These are phyloP conservation scores for Hemiscyllium ocellatum DNA, from an alignment of 2,113 vertebrate species.

Conservation along the genomic window DNA sequence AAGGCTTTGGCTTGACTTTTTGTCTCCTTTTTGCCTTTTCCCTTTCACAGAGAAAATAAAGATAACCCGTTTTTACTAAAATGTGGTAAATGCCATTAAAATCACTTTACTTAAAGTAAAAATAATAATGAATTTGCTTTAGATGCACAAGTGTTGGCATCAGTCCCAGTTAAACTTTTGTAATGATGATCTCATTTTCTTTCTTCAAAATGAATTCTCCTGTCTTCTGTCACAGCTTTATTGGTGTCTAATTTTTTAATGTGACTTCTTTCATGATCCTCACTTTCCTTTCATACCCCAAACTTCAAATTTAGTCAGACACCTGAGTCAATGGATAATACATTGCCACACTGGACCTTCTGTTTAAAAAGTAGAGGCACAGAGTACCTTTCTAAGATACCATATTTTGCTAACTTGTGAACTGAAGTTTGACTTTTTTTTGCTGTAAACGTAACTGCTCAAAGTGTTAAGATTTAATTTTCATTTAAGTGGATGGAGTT, in stretches of 20 bases:
- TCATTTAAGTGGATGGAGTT: not conserved
- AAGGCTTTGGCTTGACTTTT: not conserved
- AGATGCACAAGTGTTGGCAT: not conserved
- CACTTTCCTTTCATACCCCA: not conserved
- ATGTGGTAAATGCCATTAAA: constrained; percentile 15
- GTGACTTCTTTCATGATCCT: not conserved
- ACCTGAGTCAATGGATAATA: not conserved
- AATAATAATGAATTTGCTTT: not conserved
- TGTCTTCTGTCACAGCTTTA: not conserved
- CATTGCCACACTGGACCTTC: not conserved
- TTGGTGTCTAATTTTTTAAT: not conserved
- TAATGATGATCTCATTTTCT: not conserved
- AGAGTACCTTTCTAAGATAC: not conserved
- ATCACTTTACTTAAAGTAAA: not conserved
- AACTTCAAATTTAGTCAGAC: not conserved
- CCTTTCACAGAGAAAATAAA: not conserved
- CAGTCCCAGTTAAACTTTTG: not conserved
- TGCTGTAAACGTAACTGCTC: not conserved
- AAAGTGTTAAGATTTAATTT: constrained; percentile 6
- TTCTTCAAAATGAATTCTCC: not conserved
- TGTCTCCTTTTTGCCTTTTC: not conserved
- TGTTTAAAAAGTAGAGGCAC: not conserved
- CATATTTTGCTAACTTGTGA: not conserved
- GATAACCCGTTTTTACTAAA: not conserved
- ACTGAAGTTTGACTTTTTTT: not conserved